phyloP scores from a whole-genome alignment of 2,797 vertebrate species.

The Linurgus olivaceus region DNA sequence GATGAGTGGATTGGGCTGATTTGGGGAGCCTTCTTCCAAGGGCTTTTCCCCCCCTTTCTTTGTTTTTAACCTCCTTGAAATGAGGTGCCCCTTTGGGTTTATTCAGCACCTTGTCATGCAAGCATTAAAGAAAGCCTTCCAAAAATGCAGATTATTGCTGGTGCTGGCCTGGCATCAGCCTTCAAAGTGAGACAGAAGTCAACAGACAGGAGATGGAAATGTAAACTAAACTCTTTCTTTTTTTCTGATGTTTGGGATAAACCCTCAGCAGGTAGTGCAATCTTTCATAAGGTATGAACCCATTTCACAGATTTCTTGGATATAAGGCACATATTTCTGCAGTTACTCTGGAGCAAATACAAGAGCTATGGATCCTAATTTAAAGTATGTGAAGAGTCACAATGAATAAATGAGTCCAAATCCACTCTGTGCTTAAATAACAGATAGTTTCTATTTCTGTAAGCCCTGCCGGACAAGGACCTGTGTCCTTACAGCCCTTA shows the following conservation, averaged over 20 bases:
- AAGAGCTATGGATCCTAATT: background rate
- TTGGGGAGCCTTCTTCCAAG: background rate
- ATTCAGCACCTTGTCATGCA: background rate
- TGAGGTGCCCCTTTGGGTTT: background rate
- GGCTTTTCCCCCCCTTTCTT: fast-evolving
- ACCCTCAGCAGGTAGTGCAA: background rate
- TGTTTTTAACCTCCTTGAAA: background rate
- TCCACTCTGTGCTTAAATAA: background rate
- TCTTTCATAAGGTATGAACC: background rate
- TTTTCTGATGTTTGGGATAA: background rate
- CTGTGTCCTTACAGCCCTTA: background rate
- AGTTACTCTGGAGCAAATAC: background rate
- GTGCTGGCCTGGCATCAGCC: background rate
- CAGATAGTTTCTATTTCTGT: background rate
- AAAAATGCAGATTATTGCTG: background rate
- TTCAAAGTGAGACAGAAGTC: background rate
- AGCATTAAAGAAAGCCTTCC: background rate
- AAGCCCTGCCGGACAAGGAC: background rate
- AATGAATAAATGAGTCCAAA: background rate
- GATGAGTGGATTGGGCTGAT: background rate
- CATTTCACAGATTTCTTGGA: background rate
- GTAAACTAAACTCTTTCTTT: background rate
- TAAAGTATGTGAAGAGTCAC: background rate
- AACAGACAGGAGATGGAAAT: background rate
- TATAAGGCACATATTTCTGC: background rate